Evolutionary conservation across 2,797 vertebrate genomes (phyloP), one percentile per base, ranked within the genome.

Genomic region (Lacerta viridis): DNA sequence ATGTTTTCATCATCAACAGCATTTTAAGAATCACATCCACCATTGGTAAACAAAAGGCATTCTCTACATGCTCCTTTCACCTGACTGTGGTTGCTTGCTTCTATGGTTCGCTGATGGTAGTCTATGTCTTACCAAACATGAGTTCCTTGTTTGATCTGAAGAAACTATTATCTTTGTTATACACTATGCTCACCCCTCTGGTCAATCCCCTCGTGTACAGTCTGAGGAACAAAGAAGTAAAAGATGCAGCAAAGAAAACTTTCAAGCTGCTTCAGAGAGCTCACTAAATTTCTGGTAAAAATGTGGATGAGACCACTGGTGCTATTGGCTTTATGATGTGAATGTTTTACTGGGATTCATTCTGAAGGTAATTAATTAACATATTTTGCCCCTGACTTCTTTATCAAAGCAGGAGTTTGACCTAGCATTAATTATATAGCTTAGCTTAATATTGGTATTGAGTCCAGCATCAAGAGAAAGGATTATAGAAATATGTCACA

Each of bases 31-130:
- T 83, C 18, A 4, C 68, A 5, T 83, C 82, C 18, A 55, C 43
- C 20, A 50, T 9, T 33, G 68, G 81, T 9, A 83, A 71, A 33
- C 68, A 55, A 23, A 72, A 83, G 77, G 85, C 85, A 27, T 86
- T 86, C 13, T 86, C 85, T 27, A 86, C 85, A 46, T 86, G 85
- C 15, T 69, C 76, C 23, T 86, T 66, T 55, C 85, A 86, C 68
- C 20, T 83, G 43, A 83, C 41, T 25, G 85, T 86, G n/a, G 76
- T 83, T 46, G 82, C 87, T 15, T 89, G 86, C 79, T 46, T 91
- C 88, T 43, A 92, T 87, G 13, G 85, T 4, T 78, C 84, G 6
- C 33, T 74, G 41, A 86, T 86, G 15, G 68, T 68, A 55, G 50
- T 55, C 50, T 55, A 55, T 55, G 13, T 55, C 50, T 55, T 55